Conservation (phyloP, 2,797 vertebrate genomes). For the Ibycter americanus region DNA sequence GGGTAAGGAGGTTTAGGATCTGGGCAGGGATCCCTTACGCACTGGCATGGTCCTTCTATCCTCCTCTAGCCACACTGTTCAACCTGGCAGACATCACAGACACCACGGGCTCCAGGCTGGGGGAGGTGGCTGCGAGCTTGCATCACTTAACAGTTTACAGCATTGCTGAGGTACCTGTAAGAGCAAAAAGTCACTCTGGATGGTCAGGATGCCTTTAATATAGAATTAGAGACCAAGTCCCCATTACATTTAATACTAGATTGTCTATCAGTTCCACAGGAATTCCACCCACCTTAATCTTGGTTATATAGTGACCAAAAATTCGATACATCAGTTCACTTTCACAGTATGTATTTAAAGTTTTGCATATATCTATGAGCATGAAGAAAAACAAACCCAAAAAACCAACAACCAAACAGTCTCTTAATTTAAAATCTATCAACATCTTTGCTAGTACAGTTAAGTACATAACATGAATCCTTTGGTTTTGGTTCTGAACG, state of each 20-base stretch:
- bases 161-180: not conserved
- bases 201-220: not conserved
- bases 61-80: not conserved
- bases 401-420: not conserved
- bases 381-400: not conserved
- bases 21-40: not conserved
- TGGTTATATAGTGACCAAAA: not conserved
- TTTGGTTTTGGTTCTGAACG: not conserved
- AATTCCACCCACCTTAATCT: not conserved
- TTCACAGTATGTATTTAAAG: not conserved
- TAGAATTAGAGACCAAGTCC: too few relatives aligned
- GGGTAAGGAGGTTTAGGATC: not conserved
- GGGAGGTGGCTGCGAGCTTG: not conserved
- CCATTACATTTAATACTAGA: not conserved
- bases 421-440: not conserved
- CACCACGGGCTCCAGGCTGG: rapidly evolving
- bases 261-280: not conserved
- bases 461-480: not conserved
- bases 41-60: too few relatives aligned
- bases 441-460: not conserved
- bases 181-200: not conserved
- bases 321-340: not conserved
- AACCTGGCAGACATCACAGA: not conserved
- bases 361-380: not conserved
- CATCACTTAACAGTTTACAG: not conserved